Evolutionary conservation across 2,113 vertebrate genomes (phyloP).

Genomic region (Thalassoma bifasciatum): DNA sequence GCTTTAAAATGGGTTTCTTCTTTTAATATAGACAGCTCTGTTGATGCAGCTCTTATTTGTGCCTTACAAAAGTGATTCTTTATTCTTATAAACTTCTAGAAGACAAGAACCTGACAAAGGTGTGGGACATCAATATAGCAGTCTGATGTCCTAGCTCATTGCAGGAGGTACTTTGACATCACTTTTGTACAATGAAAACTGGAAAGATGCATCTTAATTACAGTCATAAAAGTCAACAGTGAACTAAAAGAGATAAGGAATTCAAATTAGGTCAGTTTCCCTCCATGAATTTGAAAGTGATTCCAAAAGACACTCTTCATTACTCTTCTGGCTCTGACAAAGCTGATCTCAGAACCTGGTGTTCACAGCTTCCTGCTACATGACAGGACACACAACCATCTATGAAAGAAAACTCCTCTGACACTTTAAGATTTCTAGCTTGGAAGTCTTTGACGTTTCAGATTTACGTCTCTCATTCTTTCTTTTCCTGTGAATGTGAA

Average conservation of each 20-base stretch:
- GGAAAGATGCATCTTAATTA: neutral
- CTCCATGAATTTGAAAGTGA: slow-evolving; percentile 7
- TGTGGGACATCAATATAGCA: no score
- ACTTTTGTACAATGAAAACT: no score
- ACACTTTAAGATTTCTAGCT: slow-evolving; percentile 52
- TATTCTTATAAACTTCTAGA: no score
- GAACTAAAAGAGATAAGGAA: neutral
- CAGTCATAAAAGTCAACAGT: neutral
- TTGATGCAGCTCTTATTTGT: no score
- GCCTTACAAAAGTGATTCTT: no score
- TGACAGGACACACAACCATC: slow-evolving; percentile 47
- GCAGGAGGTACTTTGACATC: no score
- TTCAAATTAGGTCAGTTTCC: neutral
- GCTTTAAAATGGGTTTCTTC: no score
- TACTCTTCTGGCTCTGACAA: slow-evolving; percentile 45
- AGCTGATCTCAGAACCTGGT: slow-evolving; percentile 59
- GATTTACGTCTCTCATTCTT: slow-evolving; percentile 49
- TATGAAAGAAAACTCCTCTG: slow-evolving; percentile 16
- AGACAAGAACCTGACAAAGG: no score
- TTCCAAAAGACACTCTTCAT: slow-evolving; percentile 18
- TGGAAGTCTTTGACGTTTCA: slow-evolving; percentile 63
- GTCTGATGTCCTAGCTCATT: no score
- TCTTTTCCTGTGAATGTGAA: slow-evolving; percentile 60
- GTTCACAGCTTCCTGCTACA: slow-evolving; percentile 69
- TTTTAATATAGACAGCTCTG: no score